Conservation (phyloP, 2,113 vertebrate genomes). For the Stigmatopora nigra region DNA sequence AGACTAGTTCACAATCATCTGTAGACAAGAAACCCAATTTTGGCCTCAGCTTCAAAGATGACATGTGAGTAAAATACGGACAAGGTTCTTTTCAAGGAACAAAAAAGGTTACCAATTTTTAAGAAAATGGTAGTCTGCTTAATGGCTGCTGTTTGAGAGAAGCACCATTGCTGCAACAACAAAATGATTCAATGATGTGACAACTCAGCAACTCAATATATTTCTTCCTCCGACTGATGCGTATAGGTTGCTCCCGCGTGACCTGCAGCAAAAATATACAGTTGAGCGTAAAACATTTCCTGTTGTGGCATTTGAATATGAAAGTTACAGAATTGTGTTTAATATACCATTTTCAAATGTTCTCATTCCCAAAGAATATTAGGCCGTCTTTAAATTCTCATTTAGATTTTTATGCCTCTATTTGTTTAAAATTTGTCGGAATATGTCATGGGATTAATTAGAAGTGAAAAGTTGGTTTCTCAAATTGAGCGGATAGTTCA, state of each 20-base stretch:
- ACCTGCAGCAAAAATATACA: background rate
- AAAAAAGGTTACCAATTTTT: background rate
- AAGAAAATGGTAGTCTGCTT: background rate
- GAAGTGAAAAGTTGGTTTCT: too few species aligned
- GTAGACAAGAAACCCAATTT: constrained; percentile 63
- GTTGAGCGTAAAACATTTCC: background rate
- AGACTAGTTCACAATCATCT: constrained; percentile 39
- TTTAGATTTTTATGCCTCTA: too few species aligned
- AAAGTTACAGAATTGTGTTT: too few species aligned
- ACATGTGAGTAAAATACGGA: constrained; percentile 72
- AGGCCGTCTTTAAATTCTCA: too few species aligned
- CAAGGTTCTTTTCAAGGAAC: background rate
- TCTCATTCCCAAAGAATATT: too few species aligned
- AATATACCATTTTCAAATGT: too few species aligned
- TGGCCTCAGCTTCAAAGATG: constrained; percentile 76
- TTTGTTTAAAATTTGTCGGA: too few species aligned
- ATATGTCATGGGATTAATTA: too few species aligned
- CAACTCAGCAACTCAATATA: background rate
- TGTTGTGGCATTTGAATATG: background rate
- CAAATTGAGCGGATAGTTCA: too few species aligned
- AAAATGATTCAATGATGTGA: background rate
- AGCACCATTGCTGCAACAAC: background rate
- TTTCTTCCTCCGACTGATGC: background rate
- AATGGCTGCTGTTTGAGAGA: background rate
- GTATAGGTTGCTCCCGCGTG: background rate